phyloP scores from a whole-genome alignment of 2,113 vertebrate genomes.

The Oreotrochilus melanogaster region DNA sequence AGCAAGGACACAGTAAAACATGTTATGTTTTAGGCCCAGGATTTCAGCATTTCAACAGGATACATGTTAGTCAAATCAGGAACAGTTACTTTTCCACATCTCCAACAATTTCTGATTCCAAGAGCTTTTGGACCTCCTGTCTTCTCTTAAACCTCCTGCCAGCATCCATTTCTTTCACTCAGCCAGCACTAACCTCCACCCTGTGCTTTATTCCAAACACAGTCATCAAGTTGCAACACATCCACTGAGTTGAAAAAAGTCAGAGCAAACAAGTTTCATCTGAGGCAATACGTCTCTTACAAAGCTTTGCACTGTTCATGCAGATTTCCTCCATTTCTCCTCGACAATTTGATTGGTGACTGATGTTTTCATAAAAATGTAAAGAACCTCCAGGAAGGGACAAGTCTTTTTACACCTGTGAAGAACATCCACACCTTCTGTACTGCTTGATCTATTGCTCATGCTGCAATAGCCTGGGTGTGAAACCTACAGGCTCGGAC shows the following conservation, averaged over 20 bases:
- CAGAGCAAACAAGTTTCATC: background rate
- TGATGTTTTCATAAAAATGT: background rate
- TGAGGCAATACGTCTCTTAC: background rate
- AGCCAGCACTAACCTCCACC: constrained; percentile 5
- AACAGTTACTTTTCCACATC: constrained; percentile 43
- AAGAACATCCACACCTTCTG: background rate
- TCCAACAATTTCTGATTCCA: constrained; percentile 42
- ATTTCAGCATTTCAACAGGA: background rate
- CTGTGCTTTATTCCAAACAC: constrained; percentile 5
- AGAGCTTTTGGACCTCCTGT: background rate
- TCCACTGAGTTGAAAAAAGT: background rate
- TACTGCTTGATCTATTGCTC: background rate
- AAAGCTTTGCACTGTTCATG: background rate
- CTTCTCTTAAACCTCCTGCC: background rate
- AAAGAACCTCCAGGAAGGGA: background rate
- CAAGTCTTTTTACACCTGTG: background rate
- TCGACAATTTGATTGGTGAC: background rate
- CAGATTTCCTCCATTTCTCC: background rate
- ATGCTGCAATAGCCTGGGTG: background rate
- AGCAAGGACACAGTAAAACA: background rate
- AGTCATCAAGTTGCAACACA: constrained; percentile 1
- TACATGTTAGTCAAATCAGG: constrained; percentile 1
- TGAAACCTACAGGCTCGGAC: background rate
- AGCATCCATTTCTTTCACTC: background rate
- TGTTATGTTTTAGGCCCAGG: background rate